Evolutionary conservation across 2,888 invertebrate species (phyloP).

Genomic region (Acrobasis consociella): DNA sequence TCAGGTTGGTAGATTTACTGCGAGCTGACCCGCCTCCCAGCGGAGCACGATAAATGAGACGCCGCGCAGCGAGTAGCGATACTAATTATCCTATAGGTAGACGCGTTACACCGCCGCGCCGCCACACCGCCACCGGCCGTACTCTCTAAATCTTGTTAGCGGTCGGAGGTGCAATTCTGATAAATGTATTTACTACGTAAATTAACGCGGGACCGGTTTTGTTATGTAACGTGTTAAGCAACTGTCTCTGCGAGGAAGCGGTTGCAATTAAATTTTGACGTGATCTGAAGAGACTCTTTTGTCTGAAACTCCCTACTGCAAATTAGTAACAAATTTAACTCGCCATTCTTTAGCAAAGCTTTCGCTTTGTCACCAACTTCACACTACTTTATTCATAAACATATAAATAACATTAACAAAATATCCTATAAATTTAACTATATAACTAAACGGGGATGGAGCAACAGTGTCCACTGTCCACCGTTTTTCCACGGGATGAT

Average conservation of each 20-base stretch:
- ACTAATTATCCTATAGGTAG: constrained; percentile 80
- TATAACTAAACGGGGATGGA: no score
- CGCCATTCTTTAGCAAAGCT: no score
- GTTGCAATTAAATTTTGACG: constrained; percentile 2
- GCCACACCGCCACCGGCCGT: constrained; percentile 38
- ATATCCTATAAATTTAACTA: no score
- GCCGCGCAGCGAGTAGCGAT: constrained; percentile 72
- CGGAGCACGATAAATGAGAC: constrained; percentile 78
- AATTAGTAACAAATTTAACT: no score
- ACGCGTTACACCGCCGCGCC: constrained; percentile 52
- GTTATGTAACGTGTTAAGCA: constrained; percentile 18
- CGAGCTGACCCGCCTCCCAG: constrained; percentile 77
- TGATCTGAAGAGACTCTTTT: not conserved
- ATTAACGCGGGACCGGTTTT: constrained; percentile 42
- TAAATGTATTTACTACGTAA: constrained; percentile 59
- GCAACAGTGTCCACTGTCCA: no score
- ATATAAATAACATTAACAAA: no score
- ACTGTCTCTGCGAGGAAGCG: not conserved
- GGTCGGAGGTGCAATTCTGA: constrained; percentile 65
- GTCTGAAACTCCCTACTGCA: no score
- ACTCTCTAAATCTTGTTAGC: constrained; percentile 71
- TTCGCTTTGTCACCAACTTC: no score
- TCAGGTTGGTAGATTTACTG: constrained; percentile 81
- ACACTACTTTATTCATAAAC: no score
- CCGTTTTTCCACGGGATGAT: no score